Evolutionary conservation across 2,113 vertebrate species (phyloP).

Genomic region (Labrus mixtus): DNA sequence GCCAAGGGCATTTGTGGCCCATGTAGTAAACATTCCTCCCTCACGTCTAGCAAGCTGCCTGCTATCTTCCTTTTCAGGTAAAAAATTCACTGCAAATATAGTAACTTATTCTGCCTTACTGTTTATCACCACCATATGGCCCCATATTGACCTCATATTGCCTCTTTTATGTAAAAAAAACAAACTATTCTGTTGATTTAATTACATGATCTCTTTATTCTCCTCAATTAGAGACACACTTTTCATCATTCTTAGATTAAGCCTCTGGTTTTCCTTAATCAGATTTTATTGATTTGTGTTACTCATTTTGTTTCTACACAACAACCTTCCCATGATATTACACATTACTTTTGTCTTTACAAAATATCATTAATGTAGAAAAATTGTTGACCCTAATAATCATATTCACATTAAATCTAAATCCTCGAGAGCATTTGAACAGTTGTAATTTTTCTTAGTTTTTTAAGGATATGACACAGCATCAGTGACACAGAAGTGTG

Average conservation of each 20-base stretch:
- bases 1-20: too few species aligned
- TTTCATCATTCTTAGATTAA: not conserved
- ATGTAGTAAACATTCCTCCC: too few species aligned
- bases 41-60: too few species aligned
- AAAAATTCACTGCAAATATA: not conserved
- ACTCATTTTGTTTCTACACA: not conserved
- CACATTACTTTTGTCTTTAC: too few species aligned
- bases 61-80: not conserved
- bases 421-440: too few species aligned
- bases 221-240: not conserved
- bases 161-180: not conserved
- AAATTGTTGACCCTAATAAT: too few species aligned
- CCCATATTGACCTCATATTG: not conserved
- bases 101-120: not conserved
- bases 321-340: not conserved
- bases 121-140: not conserved
- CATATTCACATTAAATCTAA: too few species aligned
- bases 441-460: too few species aligned
- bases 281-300: not conserved
- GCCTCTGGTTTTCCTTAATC: not conserved
- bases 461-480: too few species aligned
- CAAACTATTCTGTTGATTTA: not conserved
- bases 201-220: not conserved
- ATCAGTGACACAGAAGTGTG: too few species aligned
- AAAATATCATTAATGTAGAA: too few species aligned